phyloP scores from a whole-genome alignment of 2,797 vertebrate species.

The Dromococcyx pavoninus region DNA sequence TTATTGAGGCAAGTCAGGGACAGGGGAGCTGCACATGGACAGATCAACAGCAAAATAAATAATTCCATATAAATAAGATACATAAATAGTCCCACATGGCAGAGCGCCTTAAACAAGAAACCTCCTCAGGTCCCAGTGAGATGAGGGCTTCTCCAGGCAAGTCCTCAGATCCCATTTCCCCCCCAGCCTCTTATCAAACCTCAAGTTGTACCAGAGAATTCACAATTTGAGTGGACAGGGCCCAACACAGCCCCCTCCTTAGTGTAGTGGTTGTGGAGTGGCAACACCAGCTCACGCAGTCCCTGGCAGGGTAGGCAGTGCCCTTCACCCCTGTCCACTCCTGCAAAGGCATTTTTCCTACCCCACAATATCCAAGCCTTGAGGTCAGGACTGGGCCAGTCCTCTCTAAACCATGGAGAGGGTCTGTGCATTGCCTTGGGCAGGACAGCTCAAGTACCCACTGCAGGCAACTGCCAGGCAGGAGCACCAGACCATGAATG shows the following conservation, averaged over 20 bases:
- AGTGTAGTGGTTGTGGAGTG: conserved; percentile 46
- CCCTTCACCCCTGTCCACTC: neutral
- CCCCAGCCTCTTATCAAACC: conserved; percentile 3
- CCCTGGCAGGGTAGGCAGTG: neutral
- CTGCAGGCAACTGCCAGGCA: neutral
- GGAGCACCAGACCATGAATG: neutral
- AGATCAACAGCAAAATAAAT: conserved; percentile 69
- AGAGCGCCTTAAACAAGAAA: conserved; percentile 56
- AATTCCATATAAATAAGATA: conserved; percentile 72
- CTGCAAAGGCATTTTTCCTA: neutral
- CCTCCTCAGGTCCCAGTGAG: neutral
- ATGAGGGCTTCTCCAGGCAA: conserved; percentile 18
- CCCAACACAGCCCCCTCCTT: neutral
- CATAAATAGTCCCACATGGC: conserved; percentile 66
- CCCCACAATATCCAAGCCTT: neutral
- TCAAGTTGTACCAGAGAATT: conserved; percentile 61
- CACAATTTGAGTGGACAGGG: neutral
- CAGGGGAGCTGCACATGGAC: conserved; percentile 14
- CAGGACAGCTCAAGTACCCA: neutral
- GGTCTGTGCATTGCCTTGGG: neutral
- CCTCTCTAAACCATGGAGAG: neutral
- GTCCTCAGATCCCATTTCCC: neutral
- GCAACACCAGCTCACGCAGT: neutral
- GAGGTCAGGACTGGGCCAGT: neutral
- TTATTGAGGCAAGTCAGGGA: conserved; percentile 15